These are phyloP conservation scores for Cetonia aurata DNA, from an alignment of 2,888 invertebrate species.

Conservation along the genomic window DNA sequence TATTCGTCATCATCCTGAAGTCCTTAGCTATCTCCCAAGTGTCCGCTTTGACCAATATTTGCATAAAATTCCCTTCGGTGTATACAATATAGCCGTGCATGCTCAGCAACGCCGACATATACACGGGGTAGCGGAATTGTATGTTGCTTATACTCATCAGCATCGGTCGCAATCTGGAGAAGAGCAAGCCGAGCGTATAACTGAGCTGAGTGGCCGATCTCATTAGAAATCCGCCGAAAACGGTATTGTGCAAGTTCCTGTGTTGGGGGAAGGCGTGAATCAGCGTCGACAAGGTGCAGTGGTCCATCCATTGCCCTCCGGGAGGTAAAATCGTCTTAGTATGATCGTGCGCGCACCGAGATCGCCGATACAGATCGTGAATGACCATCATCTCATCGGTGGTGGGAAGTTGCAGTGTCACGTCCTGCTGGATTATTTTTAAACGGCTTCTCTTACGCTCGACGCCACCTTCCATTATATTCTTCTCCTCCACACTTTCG, in stretches of 20 bases:
- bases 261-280: conserved; percentile 75
- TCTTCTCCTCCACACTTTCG: conserved; percentile 72
- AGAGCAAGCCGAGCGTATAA: conserved; percentile 74
- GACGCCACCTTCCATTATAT: conserved; percentile 72
- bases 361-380: conserved; percentile 76
- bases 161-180: conserved; percentile 71
- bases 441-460: conserved; percentile 69
- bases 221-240: conserved; percentile 87
- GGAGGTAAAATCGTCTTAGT: conserved; percentile 68
- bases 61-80: conserved; percentile 69
- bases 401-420: conserved; percentile 75
- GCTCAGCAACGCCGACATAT: conserved; percentile 77
- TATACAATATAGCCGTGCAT: conserved; percentile 76
- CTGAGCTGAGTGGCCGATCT: conserved; percentile 80
- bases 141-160: conserved; percentile 79
- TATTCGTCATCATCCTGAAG: conserved; percentile 74
- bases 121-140: conserved; percentile 77
- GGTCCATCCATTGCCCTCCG: conserved; percentile 77
- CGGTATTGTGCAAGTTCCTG: conserved; percentile 80
- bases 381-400: conserved; percentile 75
- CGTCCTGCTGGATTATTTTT: conserved; percentile 68
- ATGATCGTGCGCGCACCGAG: conserved; percentile 69
- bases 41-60: conserved; percentile 78
- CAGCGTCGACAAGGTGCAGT: conserved; percentile 72
- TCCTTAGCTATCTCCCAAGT: conserved; percentile 72